A percentile compares a stretch with the other conserved stretches of the same genome.
Evolutionary conservation across 2,888 invertebrate species (phyloP).

Genomic region (Trichopria drosophilae): DNA sequence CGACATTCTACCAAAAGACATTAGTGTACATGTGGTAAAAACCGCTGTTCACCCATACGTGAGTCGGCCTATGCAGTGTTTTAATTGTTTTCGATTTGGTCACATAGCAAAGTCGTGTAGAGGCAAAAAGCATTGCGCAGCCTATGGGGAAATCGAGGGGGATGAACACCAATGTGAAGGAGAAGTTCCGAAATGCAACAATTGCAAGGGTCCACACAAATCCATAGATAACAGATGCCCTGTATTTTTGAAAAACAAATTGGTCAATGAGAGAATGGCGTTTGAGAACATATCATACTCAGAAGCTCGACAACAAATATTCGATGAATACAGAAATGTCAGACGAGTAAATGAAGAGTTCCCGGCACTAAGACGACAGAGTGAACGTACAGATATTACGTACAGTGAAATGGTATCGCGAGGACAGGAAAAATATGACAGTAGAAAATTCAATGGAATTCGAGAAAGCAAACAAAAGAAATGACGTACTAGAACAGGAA

Average conservation of each 20-base stretch:
- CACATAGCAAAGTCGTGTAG: conserved; percentile 3
- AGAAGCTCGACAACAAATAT: not conserved
- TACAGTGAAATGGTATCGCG: no score
- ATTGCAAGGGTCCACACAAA: conserved; percentile 1
- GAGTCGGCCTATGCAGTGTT: conserved; percentile 1
- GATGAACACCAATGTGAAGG: not conserved
- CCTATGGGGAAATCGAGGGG: no score
- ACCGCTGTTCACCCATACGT: not conserved
- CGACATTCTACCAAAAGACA: not conserved
- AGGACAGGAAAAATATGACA: no score
- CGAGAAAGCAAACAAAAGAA: no score
- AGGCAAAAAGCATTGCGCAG: not conserved
- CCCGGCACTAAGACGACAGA: conserved; percentile 4
- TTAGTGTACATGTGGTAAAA: not conserved
- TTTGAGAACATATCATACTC: conserved; percentile 1
- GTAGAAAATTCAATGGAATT: no score
- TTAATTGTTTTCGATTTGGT: conserved; percentile 17
- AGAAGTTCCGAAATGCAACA: not conserved
- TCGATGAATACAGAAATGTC: not conserved
- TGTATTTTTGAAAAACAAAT: not conserved
- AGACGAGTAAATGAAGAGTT: conserved; percentile 13
- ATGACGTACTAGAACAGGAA: no score
- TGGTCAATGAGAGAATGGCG: no score
- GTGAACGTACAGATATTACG: no score
- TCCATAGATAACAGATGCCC: not conserved